These are phyloP conservation scores for Coelinius sp. DNA, from an alignment of 2,888 invertebrate genomes.

Conservation along the genomic window DNA sequence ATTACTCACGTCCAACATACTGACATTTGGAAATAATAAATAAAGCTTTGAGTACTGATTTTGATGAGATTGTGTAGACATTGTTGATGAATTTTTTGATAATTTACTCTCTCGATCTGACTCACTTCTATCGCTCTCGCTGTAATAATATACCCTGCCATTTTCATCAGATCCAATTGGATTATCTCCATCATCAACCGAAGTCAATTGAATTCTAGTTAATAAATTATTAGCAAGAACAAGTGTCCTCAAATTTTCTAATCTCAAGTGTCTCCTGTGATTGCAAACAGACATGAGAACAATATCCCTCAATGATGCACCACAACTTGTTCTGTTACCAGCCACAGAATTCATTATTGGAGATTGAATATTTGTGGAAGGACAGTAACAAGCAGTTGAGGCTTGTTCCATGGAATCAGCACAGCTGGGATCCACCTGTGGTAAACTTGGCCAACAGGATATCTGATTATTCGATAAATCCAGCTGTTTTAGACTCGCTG, in stretches of 20 bases:
- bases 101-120: conserved; percentile 15
- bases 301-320: conserved; percentile 79
- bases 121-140: neutral
- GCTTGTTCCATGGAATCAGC: conserved; percentile 78
- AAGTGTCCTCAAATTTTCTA: conserved; percentile 86
- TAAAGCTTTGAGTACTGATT: conserved; percentile 57
- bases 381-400: conserved; percentile 82
- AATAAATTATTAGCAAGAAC: conserved; percentile 90
- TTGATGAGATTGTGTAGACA: neutral
- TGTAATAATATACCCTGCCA: conserved; percentile 27
- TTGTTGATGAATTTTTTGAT: neutral
- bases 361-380: conserved; percentile 64
- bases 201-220: conserved; percentile 83
- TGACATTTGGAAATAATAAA: conserved; percentile 92
- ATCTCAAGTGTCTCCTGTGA: conserved; percentile 86
- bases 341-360: conserved; percentile 56
- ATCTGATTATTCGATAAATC: conserved; percentile 95
- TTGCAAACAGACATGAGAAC: conserved; percentile 87
- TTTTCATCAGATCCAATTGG: conserved; percentile 74
- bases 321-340: conserved; percentile 67
- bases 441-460: conserved; percentile 90
- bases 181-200: conserved; percentile 83
- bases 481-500: conserved; percentile 88
- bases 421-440: conserved; percentile 74
- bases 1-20: conserved; percentile 94